Evolutionary conservation across 2,113 vertebrate genomes (phyloP), one percentile per base, ranked within the genome.

Genomic region (Mesocricetus auratus): DNA sequence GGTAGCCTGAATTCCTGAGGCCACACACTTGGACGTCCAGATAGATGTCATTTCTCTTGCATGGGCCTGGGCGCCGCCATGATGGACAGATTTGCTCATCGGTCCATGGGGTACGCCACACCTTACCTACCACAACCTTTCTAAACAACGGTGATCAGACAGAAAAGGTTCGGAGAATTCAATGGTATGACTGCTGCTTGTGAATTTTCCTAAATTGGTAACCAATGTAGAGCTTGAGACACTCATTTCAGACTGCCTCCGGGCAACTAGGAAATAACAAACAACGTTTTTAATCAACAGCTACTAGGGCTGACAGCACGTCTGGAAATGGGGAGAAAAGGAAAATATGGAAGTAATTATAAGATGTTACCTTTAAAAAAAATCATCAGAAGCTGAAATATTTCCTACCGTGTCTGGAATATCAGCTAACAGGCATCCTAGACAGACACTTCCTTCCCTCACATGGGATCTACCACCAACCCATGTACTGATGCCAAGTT

Each of bases 261-360:
- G 4, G 81, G 68, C 68, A 56, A 16, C 15, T 64, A 22, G 50
- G 39, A 8, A 73, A 91, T 86, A 69, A 74, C 81, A 92, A 92
- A 66, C 66, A 47, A 64, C 42, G 17, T 19, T 78, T 94, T 94
- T 95, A 81, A 91, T 91, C 92, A 89, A 26, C 86, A 89, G 75
- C 50, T 73, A 53, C 33, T 11, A 0, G 3, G 66, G 78, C 0
- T 86, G 77, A 79, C 56, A 82, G 22, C 7, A 33, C 62, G 66
- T 87, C 39, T 50, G 66, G 9, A 83, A 26, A 50, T 60, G 45
- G 29, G 15, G 9, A 88, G 64, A 53, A 66, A 58, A 93, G 39
- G 33, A 31, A 86, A 73, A 12, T 45, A 33, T 0, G 0, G 11
- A 74, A 78, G 81, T 36, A 86, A 89, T 74, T 62, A 93, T 68